Evolutionary conservation across 1,140 invertebrate species (phyloP).

Genomic region (Chironomus striatipennis): DNA sequence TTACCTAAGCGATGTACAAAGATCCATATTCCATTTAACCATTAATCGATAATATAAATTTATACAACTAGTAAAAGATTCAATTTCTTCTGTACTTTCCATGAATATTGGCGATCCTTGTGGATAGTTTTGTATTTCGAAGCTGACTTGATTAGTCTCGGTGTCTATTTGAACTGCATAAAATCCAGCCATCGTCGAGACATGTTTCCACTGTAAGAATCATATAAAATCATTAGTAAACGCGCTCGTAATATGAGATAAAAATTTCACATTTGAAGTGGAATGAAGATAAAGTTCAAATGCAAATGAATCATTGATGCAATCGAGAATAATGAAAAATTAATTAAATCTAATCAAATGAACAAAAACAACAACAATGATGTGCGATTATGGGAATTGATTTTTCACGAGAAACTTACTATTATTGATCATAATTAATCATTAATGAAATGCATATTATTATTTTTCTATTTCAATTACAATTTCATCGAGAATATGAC

Average conservation of each 20-base stretch:
- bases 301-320: background rate
- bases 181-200: slow-evolving; percentile 74
- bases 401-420: too few species aligned
- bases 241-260: too few species aligned
- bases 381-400: too few species aligned
- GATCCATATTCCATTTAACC: slow-evolving; percentile 82
- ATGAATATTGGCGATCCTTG: slow-evolving; percentile 36
- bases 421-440: too few species aligned
- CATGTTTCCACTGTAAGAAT: slow-evolving; percentile 55
- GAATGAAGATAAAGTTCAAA: slow-evolving; percentile 25
- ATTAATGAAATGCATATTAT: too few species aligned
- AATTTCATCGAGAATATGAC: too few species aligned
- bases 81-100: slow-evolving; percentile 32
- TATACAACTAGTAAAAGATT: slow-evolving; percentile 72
- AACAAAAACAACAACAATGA: too few species aligned
- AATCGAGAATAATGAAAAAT: too few species aligned
- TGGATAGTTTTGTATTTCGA: slow-evolving; percentile 35
- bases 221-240: slow-evolving; percentile 26
- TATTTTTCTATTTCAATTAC: too few species aligned
- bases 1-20: slow-evolving; percentile 60
- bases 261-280: too few species aligned
- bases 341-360: too few species aligned
- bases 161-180: slow-evolving; percentile 39
- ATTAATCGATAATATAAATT: slow-evolving; percentile 83
- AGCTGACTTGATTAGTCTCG: slow-evolving; percentile 28